A percentile compares a stretch with the other conserved stretches of the same genome.
Evolutionary conservation across 2,888 invertebrate genomes (phyloP).

Genomic region (Acronicta aceris): DNA sequence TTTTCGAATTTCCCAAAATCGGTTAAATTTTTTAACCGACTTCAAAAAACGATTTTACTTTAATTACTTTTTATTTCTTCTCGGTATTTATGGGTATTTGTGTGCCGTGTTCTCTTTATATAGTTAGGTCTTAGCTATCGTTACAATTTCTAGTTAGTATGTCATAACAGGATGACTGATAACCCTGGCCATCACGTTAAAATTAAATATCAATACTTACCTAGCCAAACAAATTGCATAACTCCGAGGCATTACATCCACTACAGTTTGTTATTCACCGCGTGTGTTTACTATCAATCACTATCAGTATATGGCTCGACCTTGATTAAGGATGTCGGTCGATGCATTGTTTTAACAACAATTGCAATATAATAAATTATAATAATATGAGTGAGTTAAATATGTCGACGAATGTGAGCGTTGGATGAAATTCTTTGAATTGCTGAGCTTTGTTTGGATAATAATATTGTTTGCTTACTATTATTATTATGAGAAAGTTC

Average conservation of each 20-base stretch:
- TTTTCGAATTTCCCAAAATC: too few species aligned
- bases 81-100: too few species aligned
- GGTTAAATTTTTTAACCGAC: too few species aligned
- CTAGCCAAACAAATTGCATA: slow-evolving; percentile 49
- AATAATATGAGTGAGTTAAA: slow-evolving; percentile 12
- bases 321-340: slow-evolving; percentile 64
- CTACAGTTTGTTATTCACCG: slow-evolving; percentile 62
- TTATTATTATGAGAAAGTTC: background rate
- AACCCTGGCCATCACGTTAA: too few species aligned
- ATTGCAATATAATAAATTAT: slow-evolving; percentile 55
- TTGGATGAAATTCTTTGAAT: slow-evolving; percentile 1
- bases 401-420: background rate
- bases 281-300: slow-evolving; percentile 61
- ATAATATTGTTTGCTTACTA: background rate
- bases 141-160: too few species aligned
- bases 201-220: too few species aligned
- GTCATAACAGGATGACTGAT: too few species aligned
- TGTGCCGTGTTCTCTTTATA: too few species aligned
- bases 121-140: too few species aligned
- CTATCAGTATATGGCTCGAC: slow-evolving; percentile 67
- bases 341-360: slow-evolving; percentile 65
- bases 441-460: background rate
- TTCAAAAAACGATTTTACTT: too few species aligned
- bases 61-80: too few species aligned
- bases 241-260: slow-evolving; percentile 6